Evolutionary conservation across 2,888 invertebrate genomes (phyloP), one percentile per base, ranked within the genome.

Genomic region (Antheraea yamamai): DNA sequence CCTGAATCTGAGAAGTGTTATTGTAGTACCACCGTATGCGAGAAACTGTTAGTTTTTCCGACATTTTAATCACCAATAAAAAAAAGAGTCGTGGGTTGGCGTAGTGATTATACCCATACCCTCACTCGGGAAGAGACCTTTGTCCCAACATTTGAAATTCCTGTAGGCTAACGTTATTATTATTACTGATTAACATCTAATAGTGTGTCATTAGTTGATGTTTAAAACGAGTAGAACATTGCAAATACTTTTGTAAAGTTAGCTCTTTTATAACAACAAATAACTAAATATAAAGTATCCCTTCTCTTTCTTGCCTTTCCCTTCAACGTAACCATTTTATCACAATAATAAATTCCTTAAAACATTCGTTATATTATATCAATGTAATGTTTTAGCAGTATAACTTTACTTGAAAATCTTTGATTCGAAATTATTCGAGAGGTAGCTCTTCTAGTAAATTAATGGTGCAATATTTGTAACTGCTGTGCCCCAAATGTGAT

Each of bases 401-500:
- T 12, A 23, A 12, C 61, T 26, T 66, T 30, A 16, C 26, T 10
- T 30, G 10, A 16, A 30, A 10, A 66, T 66, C 26, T 30, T 66
- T 30, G 16, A 30, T 30, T 16, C 26, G 64, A 66, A 26, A 64
- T 74, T 30, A 73, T 66, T 16, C 30, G 23, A 64, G 47, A 72
- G 26, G 47, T 47, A 39, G n/a, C 58, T 26, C 18, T 52, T 51
- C 64, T 52, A 52, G 72, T 51, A 26, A 80, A 79, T 77, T 75
- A 77, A 79, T 81, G 79, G 75, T 77, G 79, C 75, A 81, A 79
- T 78, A 80, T 81, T 79, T 81, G 78, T 81, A 79, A 80, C 77
- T 76, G 79, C 76, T 79, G 82, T 78, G 79, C 79, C 79, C 76
- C 74, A 77, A 79, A 82, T 78, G 75, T 79, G 79, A 80, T 82